Base-by-base conservation (phyloP, 2,888 invertebrate genomes). In the Embidobia sp. region DNA sequence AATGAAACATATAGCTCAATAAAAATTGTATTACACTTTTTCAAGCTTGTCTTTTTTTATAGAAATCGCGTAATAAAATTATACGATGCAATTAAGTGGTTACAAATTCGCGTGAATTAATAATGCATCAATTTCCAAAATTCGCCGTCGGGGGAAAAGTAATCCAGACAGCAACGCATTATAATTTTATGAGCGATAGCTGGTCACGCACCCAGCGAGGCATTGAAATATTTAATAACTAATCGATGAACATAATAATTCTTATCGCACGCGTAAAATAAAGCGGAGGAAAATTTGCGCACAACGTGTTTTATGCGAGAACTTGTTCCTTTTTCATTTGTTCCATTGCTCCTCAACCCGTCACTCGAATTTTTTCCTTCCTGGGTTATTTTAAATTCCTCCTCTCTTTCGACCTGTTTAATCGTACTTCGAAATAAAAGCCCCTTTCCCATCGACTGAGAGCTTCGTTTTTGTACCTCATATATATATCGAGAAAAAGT, bases 211-310 rank as follows among this genome's bases (percentile, higher is more conserved):
- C 59, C 8, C 10, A 15, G 26, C 37, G 19, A 13, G 13, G 18
- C n/a, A 22, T 10, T 55, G n/a, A 57, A 59, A 59, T 59, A 67
- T 69, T 69, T 19, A 49, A 49, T 29, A 44, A 37, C 31, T 31
- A 49, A 33, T 46, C 33, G 27, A 49, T 49, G 16, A 18, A 19
- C 19, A 11, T 18, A 40, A 42, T 44, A 59, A 27, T 44, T 26
- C 40, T 40, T 27, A 55, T 55, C 40, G 55, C 31, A 51, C 13
- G 11, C 51, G n/a, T 10, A 6, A 19, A 19, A 22, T 35, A 16
- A 16, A 8, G 16, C 5, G 1, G 11, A 10, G 13, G 1, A 13
- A 33, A 1, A 33, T 26, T 44, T 22, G 1, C 22, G 7, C 5
- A 5, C 10, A 10, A 2, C 37, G n/a, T n/a, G 37, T 16, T 11